Evolutionary conservation across 2,888 invertebrate species (phyloP).

Genomic region (Carterocephalus palaemon): DNA sequence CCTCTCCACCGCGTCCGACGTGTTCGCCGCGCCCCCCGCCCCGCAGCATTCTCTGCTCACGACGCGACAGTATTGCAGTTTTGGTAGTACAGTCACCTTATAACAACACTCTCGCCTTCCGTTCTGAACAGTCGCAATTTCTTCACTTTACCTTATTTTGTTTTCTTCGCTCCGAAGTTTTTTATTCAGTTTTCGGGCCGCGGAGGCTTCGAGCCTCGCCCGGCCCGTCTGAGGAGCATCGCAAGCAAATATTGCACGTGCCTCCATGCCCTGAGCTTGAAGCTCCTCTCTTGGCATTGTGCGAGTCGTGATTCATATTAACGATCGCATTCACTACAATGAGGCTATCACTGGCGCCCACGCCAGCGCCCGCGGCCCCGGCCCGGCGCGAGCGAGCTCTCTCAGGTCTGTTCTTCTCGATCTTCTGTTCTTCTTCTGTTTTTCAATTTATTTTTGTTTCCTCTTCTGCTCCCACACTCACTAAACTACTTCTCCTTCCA

Average conservation of each 20-base stretch:
- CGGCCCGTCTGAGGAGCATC: too few species aligned
- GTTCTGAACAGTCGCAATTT: constrained; percentile 75
- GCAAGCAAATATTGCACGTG: too few species aligned
- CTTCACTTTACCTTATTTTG: constrained; percentile 41
- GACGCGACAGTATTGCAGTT: constrained; percentile 96
- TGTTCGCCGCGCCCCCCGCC: constrained; percentile 82
- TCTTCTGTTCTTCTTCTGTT: constrained; percentile 25
- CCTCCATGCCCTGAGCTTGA: too few species aligned
- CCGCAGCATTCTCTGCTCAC: constrained; percentile 84
- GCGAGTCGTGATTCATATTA: too few species aligned
- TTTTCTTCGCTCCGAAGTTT: constrained; percentile 42
- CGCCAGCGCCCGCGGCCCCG: too few species aligned
- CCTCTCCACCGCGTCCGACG: constrained; percentile 92
- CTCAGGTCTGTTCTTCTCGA: constrained; percentile 31
- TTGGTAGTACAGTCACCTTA: constrained; percentile 93
- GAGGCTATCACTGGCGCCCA: too few species aligned
- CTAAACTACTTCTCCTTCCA: constrained; percentile 43
- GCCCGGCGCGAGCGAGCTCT: constrained; percentile 32
- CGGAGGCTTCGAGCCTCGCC: constrained; percentile 9
- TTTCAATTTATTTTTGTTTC: constrained; percentile 36
- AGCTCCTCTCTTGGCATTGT: too few species aligned
- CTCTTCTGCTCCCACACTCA: constrained; percentile 45
- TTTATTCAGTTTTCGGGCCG: constrained; percentile 34
- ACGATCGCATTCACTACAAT: background rate
- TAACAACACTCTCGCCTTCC: constrained; percentile 58